phyloP scores from a whole-genome alignment of 2,797 vertebrate genomes.

The Pangasius krempfi region DNA sequence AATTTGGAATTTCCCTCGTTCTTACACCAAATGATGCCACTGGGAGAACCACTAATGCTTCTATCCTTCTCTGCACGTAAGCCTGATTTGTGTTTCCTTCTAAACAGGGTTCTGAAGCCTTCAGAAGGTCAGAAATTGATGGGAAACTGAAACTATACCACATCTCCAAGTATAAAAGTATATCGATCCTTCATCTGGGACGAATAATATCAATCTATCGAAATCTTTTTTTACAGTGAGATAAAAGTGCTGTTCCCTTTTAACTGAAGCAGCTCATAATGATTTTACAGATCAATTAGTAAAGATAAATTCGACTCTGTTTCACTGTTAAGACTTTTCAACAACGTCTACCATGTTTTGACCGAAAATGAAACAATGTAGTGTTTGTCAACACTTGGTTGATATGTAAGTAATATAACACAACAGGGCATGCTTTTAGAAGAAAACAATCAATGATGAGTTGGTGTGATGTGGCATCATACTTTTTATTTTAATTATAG shows the following conservation, averaged over 20 bases:
- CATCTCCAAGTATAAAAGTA: background rate
- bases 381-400: background rate
- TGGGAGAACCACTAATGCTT: background rate
- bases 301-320: background rate
- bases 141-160: background rate
- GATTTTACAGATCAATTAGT: background rate
- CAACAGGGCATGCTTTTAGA: background rate
- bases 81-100: background rate
- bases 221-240: background rate
- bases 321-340: background rate
- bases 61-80: slow-evolving; percentile 14
- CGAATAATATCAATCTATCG: background rate
- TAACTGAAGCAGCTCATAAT: background rate
- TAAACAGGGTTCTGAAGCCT: background rate
- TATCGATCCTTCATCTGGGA: no score
- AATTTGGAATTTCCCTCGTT: slow-evolving; percentile 71
- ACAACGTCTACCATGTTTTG: background rate
- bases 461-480: background rate
- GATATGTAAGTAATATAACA: background rate
- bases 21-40: slow-evolving; percentile 52
- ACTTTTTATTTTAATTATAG: background rate
- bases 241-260: background rate
- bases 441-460: background rate
- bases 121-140: background rate
- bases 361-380: background rate